Evolutionary conservation across 2,888 invertebrate genomes (phyloP).

Genomic region (Schrankia costaestrigalis): DNA sequence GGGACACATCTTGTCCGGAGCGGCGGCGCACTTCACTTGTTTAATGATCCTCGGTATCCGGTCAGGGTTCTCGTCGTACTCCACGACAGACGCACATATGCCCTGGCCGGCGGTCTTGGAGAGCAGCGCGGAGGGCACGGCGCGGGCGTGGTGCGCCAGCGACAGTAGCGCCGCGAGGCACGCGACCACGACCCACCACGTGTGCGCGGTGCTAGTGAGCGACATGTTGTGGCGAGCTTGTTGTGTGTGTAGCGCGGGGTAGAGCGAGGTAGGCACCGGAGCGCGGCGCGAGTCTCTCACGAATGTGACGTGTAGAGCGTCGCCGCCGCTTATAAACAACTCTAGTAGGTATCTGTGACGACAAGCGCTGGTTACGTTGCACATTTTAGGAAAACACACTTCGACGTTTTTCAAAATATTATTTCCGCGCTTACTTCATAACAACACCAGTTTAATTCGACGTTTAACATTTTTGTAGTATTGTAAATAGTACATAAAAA

Average conservation of each 20-base stretch:
- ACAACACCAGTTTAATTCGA: too few species aligned
- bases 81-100: conserved; percentile 30
- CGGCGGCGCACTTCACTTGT: conserved; percentile 41
- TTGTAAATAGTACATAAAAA: too few species aligned
- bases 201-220: neutral
- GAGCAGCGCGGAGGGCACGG: conserved; percentile 5
- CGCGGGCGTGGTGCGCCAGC: conserved; percentile 6
- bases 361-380: too few species aligned
- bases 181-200: conserved; percentile 2
- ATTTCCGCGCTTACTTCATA: too few species aligned
- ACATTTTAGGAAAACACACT: too few species aligned
- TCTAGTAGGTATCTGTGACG: too few species aligned
- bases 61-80: conserved; percentile 33
- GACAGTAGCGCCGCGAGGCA: conserved; percentile 7
- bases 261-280: neutral
- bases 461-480: too few species aligned
- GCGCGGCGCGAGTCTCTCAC: conserved; percentile 1
- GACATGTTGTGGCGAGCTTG: neutral
- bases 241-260: too few species aligned
- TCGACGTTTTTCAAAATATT: too few species aligned
- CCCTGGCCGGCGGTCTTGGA: conserved; percentile 12
- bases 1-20: conserved; percentile 26
- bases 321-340: neutral
- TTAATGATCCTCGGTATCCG: conserved; percentile 52
- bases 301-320: neutral